These are phyloP conservation scores for Stratiomys singularior DNA, from an alignment of 2,888 invertebrate species.

Conservation along the genomic window DNA sequence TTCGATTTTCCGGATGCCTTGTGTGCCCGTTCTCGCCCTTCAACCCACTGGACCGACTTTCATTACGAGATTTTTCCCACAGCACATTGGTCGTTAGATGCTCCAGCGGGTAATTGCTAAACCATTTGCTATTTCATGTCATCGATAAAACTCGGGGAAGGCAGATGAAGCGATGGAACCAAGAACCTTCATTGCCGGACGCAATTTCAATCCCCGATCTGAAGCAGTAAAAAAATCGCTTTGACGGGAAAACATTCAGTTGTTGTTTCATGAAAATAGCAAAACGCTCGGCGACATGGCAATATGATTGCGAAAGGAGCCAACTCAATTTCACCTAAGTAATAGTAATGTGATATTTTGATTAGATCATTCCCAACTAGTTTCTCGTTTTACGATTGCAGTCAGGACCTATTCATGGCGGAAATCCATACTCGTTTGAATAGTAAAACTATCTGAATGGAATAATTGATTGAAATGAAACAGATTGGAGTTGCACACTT, in stretches of 20 bases:
- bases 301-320: constrained; percentile 5
- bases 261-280: constrained; percentile 35
- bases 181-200: constrained; percentile 13
- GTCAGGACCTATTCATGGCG: background rate
- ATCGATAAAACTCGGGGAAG: constrained; percentile 35
- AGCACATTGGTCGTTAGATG: constrained; percentile 33
- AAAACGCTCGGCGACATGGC: background rate
- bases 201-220: background rate
- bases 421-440: background rate
- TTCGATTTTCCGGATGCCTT: background rate
- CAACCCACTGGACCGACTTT: background rate
- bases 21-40: background rate
- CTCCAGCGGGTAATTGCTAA: constrained; percentile 39
- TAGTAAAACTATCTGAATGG: background rate
- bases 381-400: background rate
- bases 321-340: constrained; percentile 9
- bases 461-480: constrained; percentile 7
- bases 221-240: constrained; percentile 28
- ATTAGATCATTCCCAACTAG: background rate
- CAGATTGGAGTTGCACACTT: background rate
- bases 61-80: constrained; percentile 29
- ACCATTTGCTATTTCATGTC: constrained; percentile 35
- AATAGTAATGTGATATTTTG: constrained; percentile 33
- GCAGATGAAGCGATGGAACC: constrained; percentile 27
- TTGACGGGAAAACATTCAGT: constrained; percentile 37